Conservation (phyloP, 2,888 invertebrate species). For the Phoenoteleia sp. region DNA sequence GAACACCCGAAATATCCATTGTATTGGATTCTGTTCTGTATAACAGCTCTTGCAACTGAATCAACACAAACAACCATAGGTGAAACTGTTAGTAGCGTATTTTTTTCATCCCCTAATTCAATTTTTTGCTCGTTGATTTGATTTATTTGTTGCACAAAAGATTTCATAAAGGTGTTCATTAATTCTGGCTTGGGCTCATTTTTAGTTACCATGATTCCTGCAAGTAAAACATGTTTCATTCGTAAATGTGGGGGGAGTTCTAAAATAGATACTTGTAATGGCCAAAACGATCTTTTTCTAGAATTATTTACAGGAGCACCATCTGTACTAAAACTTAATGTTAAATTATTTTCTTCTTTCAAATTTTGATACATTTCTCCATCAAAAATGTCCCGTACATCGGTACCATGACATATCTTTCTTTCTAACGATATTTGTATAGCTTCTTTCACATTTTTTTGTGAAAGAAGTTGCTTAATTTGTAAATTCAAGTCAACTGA, state of each 20-base stretch:
- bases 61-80: constrained; percentile 18
- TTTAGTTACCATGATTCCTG: constrained; percentile 9
- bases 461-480: neutral
- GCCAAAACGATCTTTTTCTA: constrained; percentile 38
- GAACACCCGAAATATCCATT: constrained; percentile 43
- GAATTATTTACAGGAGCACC: constrained; percentile 34
- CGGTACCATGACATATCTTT: neutral
- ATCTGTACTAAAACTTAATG: constrained; percentile 45
- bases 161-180: constrained; percentile 33
- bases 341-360: constrained; percentile 8
- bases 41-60: constrained; percentile 34
- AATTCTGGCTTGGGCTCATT: constrained; percentile 29
- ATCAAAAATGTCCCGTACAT: constrained; percentile 11
- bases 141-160: constrained; percentile 13
- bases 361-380: constrained; percentile 28
- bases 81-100: neutral
- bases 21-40: constrained; percentile 53
- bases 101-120: neutral
- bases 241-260: constrained; percentile 18
- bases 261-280: constrained; percentile 7
- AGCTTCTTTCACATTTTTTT: neutral
- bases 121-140: constrained; percentile 16
- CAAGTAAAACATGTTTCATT: constrained; percentile 26
- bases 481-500: constrained; percentile 30
- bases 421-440: neutral